Evolutionary conservation across 2,797 vertebrate genomes (phyloP).

Genomic region (Chloroceryle inda): DNA sequence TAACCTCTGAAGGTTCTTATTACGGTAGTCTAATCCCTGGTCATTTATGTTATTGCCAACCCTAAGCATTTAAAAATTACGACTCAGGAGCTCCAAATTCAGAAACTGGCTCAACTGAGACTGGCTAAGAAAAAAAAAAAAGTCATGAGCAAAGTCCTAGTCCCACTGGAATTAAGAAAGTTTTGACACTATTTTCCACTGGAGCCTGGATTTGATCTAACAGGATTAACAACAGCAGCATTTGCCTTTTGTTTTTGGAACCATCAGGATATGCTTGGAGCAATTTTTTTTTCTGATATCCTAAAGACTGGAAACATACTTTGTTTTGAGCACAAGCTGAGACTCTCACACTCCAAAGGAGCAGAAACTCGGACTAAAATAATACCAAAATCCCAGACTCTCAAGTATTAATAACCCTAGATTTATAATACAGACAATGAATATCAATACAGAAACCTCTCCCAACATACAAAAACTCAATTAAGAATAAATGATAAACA

Average conservation of each 20-base stretch:
- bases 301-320: not conserved
- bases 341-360: not conserved
- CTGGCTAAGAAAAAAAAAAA: not conserved
- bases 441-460: not conserved
- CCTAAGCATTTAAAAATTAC: slow-evolving; percentile 34
- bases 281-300: not conserved
- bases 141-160: not conserved
- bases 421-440: not conserved
- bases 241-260: slow-evolving; percentile 12
- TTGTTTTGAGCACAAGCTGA: not conserved
- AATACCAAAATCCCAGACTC: not conserved
- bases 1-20: slow-evolving; percentile 55
- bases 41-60: slow-evolving; percentile 37
- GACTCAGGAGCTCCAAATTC: not conserved
- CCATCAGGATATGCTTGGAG: not conserved
- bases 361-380: not conserved
- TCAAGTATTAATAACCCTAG: not conserved
- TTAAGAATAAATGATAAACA: not conserved
- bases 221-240: not conserved
- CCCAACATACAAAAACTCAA: not conserved
- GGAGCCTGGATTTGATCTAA: slow-evolving; percentile 4
- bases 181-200: slow-evolving; percentile 3
- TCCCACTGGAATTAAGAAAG: not conserved
- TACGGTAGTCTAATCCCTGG: slow-evolving; percentile 58
- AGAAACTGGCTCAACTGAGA: not conserved